Percentiles rank a stretch among this genome's conserved stretches.
phyloP scores from a whole-genome alignment of 2,113 vertebrate species.

The Cyprinus carpio region DNA sequence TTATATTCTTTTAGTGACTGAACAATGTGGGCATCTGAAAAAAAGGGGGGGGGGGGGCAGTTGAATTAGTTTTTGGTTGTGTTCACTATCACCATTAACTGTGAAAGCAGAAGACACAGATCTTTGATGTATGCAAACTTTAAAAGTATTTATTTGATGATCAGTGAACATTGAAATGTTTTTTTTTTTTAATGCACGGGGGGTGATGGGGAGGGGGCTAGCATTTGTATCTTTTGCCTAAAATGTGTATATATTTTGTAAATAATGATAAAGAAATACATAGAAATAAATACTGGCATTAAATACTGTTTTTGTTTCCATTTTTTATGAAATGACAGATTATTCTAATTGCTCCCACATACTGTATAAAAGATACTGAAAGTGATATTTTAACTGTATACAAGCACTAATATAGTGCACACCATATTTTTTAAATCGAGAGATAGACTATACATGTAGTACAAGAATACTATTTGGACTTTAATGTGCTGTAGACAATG shows the following conservation, averaged over 20 bases:
- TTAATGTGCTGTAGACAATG: background rate
- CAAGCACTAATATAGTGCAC: background rate
- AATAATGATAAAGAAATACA: constrained; percentile 38
- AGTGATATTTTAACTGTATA: background rate
- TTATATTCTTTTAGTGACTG: constrained; percentile 2
- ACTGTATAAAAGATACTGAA: background rate
- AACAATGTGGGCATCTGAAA: constrained; percentile 12
- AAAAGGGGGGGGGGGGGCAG: background rate
- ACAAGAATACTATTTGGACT: background rate
- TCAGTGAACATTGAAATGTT: background rate
- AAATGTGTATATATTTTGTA: constrained; percentile 56
- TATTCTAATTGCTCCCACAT: background rate
- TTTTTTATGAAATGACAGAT: background rate
- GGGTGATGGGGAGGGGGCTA: constrained; percentile 35
- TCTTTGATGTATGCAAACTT: background rate
- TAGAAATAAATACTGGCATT: constrained; percentile 68
- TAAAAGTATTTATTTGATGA: constrained; percentile 6
- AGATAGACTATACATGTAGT: background rate
- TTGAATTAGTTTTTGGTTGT: background rate
- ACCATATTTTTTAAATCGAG: background rate
- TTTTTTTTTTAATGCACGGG: constrained; percentile 44
- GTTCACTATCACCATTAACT: background rate
- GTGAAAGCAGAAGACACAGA: background rate
- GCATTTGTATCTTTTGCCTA: constrained; percentile 53
- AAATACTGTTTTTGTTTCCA: constrained; percentile 49